These are phyloP conservation scores for Alcedo quadribrachys DNA, from an alignment of 2,797 vertebrate genomes.

Conservation along the genomic window DNA sequence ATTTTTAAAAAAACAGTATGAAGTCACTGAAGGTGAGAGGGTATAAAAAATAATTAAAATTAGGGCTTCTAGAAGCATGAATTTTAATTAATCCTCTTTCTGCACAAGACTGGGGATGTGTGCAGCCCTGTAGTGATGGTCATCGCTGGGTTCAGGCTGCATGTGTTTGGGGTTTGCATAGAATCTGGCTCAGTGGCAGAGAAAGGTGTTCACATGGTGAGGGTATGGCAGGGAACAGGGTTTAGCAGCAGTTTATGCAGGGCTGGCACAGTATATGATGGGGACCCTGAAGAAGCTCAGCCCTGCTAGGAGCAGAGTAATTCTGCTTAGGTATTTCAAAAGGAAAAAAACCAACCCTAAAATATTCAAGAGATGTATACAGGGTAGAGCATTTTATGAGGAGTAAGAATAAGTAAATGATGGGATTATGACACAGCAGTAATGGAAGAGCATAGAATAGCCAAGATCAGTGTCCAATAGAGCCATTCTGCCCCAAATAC, in stretches of 20 bases:
- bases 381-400: neutral
- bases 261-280: neutral
- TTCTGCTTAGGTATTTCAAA: neutral
- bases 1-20: neutral
- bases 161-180: neutral
- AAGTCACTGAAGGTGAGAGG: neutral
- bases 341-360: neutral
- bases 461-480: neutral
- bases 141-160: neutral
- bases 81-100: neutral
- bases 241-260: neutral
- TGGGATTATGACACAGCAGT: neutral
- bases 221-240: neutral
- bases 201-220: neutral
- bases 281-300: neutral
- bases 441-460: neutral
- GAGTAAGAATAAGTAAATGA: neutral
- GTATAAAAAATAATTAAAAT: neutral
- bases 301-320: neutral
- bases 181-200: neutral
- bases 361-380: neutral
- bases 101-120: accelerated
- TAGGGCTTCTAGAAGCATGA: neutral
- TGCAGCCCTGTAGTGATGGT: accelerated
- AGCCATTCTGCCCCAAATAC: slow-evolving; percentile 39